Conservation (phyloP, 2,888 invertebrate species). For the Drosophila fungiperda region DNA sequence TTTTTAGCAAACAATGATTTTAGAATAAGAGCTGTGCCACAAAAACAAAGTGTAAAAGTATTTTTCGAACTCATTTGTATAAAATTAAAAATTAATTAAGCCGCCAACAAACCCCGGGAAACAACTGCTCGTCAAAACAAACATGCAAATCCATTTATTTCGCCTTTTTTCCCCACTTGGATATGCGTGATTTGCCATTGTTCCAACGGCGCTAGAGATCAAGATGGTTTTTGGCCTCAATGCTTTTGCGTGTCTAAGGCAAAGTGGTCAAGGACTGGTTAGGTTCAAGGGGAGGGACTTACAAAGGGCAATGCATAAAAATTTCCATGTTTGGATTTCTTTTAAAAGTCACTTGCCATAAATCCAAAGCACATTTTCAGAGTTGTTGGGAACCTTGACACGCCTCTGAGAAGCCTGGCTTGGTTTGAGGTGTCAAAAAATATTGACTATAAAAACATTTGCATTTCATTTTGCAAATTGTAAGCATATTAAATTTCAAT, state of each 20-base stretch:
- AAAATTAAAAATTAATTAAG: conserved; percentile 41
- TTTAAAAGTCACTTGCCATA: conserved; percentile 27
- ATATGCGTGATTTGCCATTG: conserved; percentile 58
- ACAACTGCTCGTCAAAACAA: conserved; percentile 34
- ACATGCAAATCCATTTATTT: conserved; percentile 30
- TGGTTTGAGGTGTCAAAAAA: conserved; percentile 60
- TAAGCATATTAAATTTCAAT: conserved; percentile 56
- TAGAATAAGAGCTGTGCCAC: conserved; percentile 7
- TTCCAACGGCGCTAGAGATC: conserved; percentile 44
- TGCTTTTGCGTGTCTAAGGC: conserved; percentile 52
- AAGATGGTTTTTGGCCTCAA: conserved; percentile 26
- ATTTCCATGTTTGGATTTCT: conserved; percentile 8
- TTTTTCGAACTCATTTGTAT: conserved; percentile 43
- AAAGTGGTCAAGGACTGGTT: not conserved
- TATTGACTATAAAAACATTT: conserved; percentile 65
- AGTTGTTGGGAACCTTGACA: conserved; percentile 40
- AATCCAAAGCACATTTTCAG: conserved; percentile 54
- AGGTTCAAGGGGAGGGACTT: not conserved
- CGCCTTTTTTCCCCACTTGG: conserved; percentile 18
- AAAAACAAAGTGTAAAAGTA: conserved; percentile 11
- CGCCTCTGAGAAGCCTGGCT: conserved; percentile 3
- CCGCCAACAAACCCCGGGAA: conserved; percentile 19
- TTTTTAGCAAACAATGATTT: conserved; percentile 42
- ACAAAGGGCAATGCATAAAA: not conserved
- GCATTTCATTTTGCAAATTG: conserved; percentile 52